phyloP scores from a whole-genome alignment of 2,888 invertebrate genomes.

The Melipona bicolor region DNA sequence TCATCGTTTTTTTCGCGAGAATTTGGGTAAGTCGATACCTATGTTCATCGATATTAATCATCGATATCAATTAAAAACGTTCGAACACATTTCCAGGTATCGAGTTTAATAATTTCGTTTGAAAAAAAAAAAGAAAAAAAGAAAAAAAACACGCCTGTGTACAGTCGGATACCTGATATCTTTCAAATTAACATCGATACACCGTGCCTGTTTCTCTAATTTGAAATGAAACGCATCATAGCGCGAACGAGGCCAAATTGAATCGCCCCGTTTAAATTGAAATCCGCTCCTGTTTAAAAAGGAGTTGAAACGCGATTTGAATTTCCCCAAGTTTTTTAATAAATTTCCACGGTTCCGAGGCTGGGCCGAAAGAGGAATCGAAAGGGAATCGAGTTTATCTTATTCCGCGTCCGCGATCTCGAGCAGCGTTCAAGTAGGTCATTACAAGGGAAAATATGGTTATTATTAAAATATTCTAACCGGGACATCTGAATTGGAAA shows the following conservation, averaged over 20 bases:
- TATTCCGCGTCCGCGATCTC: not conserved
- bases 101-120: not conserved
- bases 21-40: not conserved
- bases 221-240: not conserved
- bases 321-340: not conserved
- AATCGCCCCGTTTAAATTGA: not conserved
- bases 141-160: too few relatives aligned
- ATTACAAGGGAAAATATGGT: conserved; percentile 8
- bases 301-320: not conserved
- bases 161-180: too few relatives aligned
- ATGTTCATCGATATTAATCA: not conserved
- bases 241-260: not conserved
- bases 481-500: conserved; percentile 24
- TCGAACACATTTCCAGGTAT: not conserved
- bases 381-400: conserved; percentile 2
- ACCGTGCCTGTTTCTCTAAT: too few relatives aligned
- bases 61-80: not conserved
- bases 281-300: too few relatives aligned
- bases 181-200: not conserved
- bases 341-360: not conserved
- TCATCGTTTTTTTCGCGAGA: not conserved
- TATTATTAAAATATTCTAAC: conserved; percentile 16
- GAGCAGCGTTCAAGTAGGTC: not conserved
- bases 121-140: too few relatives aligned
- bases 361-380: not conserved